These are phyloP conservation scores for Cataglyphis altisquamis DNA, from an alignment of 2,888 invertebrate genomes.

Conservation along the genomic window DNA sequence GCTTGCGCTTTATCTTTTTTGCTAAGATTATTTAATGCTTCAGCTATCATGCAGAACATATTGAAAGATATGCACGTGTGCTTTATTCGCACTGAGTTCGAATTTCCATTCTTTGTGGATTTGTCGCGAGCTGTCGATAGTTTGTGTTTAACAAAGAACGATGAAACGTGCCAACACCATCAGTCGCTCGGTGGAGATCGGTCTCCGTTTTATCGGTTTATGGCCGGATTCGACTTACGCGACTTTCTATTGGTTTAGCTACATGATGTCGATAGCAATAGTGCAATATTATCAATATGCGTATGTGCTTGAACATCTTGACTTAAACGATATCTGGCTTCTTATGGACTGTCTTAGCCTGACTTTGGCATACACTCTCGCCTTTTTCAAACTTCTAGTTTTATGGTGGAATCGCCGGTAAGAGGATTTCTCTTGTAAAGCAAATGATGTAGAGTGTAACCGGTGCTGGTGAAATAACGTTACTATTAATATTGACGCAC, in stretches of 20 bases:
- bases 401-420: constrained; percentile 67
- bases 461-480: background rate
- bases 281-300: constrained; percentile 61
- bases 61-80: background rate
- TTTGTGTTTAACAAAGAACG: background rate
- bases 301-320: constrained; percentile 55
- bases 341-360: constrained; percentile 63
- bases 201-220: constrained; percentile 63
- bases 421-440: background rate
- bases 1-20: background rate
- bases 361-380: constrained; percentile 55
- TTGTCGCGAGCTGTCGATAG: background rate
- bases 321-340: constrained; percentile 21
- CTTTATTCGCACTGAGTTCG: background rate
- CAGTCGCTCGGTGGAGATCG: constrained; percentile 51
- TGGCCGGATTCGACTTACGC: constrained; percentile 60
- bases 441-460: background rate
- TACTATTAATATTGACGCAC: background rate
- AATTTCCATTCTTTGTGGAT: background rate
- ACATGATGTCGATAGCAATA: constrained; percentile 39
- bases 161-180: constrained; percentile 41
- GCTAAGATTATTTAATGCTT: background rate
- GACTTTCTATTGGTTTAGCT: constrained; percentile 41
- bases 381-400: constrained; percentile 58
- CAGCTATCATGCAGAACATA: background rate